Base-by-base conservation (phyloP, 2,797 vertebrate genomes). In the Rhynchotus rufescens region DNA sequence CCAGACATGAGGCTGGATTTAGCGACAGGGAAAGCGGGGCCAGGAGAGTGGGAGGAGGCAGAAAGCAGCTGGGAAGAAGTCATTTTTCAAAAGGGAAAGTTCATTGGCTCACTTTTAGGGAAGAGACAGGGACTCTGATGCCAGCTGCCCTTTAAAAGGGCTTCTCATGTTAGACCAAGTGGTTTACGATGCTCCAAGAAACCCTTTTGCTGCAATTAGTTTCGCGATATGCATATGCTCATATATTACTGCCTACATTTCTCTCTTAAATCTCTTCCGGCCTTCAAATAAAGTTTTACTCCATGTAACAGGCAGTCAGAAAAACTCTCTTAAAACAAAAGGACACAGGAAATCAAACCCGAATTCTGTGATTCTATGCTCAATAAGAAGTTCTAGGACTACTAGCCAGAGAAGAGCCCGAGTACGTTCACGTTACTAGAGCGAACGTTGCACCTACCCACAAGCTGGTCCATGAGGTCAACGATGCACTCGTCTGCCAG, bases 401-500 rank as follows among this genome's bases (percentile, higher is more conserved):
- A 62, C 44, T 20, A 66, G 4, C 16, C 28, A 54, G 49, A 65
- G 54, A 44, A 40, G 20, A 56, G 51, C 22, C 22, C 19, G 40
- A 20, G 32, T 51, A 40, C 5, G 4, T 2, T 86, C 65, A 52
- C 14, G 14, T 76, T 69, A 38, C 67, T 79, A 62, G 51, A 75
- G 40, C 56, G 60, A 45, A 12, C 34, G 15, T 23, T 65, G 56
- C 61, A 96, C 98, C 97, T 97, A 99, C 99, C 99, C 20, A 99
- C 98, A 69, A 99, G 73, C 7, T 98, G 96, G 4, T 97, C 97
- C 99, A 99, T 99, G 30, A 98, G 93, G 10, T 97, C 97, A 95
- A 98, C 94, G 7, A 99, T 89, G 88, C 96, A 98, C 80, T 99
- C 98, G 4, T 99, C 99, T 32, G 98, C 98, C 96, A 97, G 98